Base-by-base conservation (phyloP, 1,140 invertebrate species). In the Pseudomyrmex pallidus region DNA sequence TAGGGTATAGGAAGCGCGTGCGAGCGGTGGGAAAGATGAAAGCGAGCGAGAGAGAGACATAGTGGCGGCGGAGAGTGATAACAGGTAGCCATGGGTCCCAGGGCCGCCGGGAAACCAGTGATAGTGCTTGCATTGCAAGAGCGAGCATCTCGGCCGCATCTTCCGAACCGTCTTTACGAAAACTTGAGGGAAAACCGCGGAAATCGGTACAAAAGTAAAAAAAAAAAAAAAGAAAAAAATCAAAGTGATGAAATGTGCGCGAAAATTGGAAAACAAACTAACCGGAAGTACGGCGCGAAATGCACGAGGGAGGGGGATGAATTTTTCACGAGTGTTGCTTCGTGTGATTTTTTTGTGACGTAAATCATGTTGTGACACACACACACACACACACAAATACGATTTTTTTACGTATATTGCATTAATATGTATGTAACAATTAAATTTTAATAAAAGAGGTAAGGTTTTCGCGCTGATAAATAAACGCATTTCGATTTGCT, bases 31-130 rank as follows among this genome's bases (percentile, higher is more conserved):
- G 80, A 76, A 73, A 76, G 82, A 62, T 52, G 70, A 66, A 82
- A 74, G 85, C n/a, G 83, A 83, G 82, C 13, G 56, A 76, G 68
- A 82, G 46, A 74, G 50, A 59, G 74, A 67, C 54, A 76, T 77
- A 82, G 63, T 61, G 74, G 57, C 68, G 72, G 77, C 78, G 70
- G 82, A 83, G 74, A 84, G 62, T 90, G 91, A 92, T 92, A 91
- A 92, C 89, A 92, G 90, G 90, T 92, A 89, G 85, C 85, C 88
- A 78, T 86, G 86, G 82, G 74, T 88, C 87, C 74, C 85, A 52
- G 70, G 57, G 83, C 82, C 76, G 85, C 78, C 83, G 83, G 83
- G 76, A 76, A 87, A 87, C 68, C 90, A 91, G 91, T 91, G 90
- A 92, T 92, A 92, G 83, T 83, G 85, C 64, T 85, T 74, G 84